Conservation (phyloP, 2,888 invertebrate species). For the Tipula confusa region DNA sequence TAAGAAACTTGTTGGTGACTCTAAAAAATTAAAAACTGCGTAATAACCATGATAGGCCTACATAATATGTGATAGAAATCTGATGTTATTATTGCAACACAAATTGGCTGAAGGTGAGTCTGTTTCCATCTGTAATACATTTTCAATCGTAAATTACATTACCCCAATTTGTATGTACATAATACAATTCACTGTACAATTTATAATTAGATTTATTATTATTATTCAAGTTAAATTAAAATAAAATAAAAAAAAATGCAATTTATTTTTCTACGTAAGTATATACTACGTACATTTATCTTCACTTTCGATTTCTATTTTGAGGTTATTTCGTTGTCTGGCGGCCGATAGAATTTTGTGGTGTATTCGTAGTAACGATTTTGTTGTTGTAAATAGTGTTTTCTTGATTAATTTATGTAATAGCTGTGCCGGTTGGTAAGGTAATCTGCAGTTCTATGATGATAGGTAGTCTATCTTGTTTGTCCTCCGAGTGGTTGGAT, state of each 20-base stretch:
- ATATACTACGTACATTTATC: not conserved
- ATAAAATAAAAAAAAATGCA: slow-evolving; percentile 25
- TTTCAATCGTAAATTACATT: not conserved
- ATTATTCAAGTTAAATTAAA: not conserved
- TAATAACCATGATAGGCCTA: not conserved
- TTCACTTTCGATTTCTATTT: slow-evolving; percentile 12
- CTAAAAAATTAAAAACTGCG: not conserved
- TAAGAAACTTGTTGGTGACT: not conserved
- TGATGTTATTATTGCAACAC: not conserved
- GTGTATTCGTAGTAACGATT: not conserved
- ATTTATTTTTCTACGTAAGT: not conserved
- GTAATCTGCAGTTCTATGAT: too few species aligned
- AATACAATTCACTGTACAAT: not conserved
- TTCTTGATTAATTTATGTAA: too few species aligned
- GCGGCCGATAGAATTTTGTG: not conserved
- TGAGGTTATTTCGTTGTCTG: slow-evolving; percentile 25
- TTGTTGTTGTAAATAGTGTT: not conserved
- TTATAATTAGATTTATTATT: slow-evolving; percentile 6
- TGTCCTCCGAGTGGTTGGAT: too few species aligned
- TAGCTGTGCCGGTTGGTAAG: too few species aligned
- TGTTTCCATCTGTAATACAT: not conserved
- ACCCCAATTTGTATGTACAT: not conserved
- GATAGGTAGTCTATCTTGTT: too few species aligned
- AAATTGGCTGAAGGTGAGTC: not conserved
- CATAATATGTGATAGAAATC: too few species aligned